Evolutionary conservation across 2,888 invertebrate genomes (phyloP).

Genomic region (Drosophila aldrichi): DNA sequence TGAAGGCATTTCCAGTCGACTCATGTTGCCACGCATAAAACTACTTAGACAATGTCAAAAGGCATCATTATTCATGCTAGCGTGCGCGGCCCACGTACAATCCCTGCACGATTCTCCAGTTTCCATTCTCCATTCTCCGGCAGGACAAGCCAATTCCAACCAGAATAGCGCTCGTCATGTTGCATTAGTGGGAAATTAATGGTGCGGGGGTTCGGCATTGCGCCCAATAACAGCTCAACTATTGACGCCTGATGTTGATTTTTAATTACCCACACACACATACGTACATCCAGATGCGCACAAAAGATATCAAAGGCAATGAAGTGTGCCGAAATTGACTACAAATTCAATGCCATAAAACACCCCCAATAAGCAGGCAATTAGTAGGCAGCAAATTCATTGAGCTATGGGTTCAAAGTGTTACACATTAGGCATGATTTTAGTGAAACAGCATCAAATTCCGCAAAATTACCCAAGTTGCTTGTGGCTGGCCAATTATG

Average conservation of each 20-base stretch:
- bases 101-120: neutral
- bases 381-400: conserved; percentile 64
- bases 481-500: conserved; percentile 1
- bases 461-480: conserved; percentile 14
- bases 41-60: conserved; percentile 80
- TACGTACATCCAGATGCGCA: conserved; percentile 7
- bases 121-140: neutral
- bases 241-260: conserved; percentile 66
- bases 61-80: conserved; percentile 76
- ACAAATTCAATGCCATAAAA: conserved; percentile 60
- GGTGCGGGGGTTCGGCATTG: conserved; percentile 10
- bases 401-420: conserved; percentile 71
- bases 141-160: conserved; percentile 37
- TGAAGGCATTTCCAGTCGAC: conserved; percentile 64
- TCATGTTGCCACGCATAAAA: conserved; percentile 78
- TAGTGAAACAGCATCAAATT: conserved; percentile 36
- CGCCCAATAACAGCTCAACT: conserved; percentile 52
- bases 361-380: conserved; percentile 43
- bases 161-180: conserved; percentile 56
- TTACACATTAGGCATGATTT: conserved; percentile 70
- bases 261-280: conserved; percentile 60
- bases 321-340: conserved; percentile 46
- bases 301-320: conserved; percentile 32
- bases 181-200: conserved; percentile 58
- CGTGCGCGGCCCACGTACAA: conserved; percentile 31